Evolutionary conservation across 1,140 invertebrate species (phyloP), one percentile per base, ranked within the genome.

Genomic region (Zaprionus vittiger): DNA sequence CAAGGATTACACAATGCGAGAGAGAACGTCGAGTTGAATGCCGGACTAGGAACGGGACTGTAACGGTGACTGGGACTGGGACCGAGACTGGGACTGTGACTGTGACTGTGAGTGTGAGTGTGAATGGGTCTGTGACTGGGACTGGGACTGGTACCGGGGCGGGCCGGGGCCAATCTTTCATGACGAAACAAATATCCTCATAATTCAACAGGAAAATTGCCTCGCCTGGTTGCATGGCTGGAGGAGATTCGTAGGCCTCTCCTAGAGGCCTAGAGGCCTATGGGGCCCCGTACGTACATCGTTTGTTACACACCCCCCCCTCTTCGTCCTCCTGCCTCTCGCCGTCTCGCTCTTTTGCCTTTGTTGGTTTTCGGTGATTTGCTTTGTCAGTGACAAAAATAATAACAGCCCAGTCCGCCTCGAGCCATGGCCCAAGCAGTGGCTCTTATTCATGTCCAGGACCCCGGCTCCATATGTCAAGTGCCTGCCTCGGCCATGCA

Each of bases 181-280:
- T 91, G 89, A 91, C 81, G 84, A 77, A 85, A 89, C 84, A 81
- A 86, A 91, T 89, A 91, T 91, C 84, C 90, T 91, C 85, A 90
- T 91, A 91, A 90, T 81, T 91, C 89, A 91, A 91, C 71, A 83
- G 81, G 80, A 83, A 91, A 91, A 91, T 91, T 91, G 86, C 86
- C 82, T 57, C 73, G 81, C 41, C 47, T 61, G 63, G 71, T 55
- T 28, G 12, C 5, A 66, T 49, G 62, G 56, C 49, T 28, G 47
- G 6, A 49, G 28, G 41, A 20, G 70, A 41, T 63, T 17, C 11
- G n/a, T 37, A 64, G 64, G 55, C 77, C 74, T 11, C 76, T 73
- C 34, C 55, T 68, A 65, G 72, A 64, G 73, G 68, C 68, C 74
- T 68, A 38, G 69, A 62, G 75, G 71, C 37, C 52, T 57, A 4